Percentiles rank a stretch among this genome's conserved stretches.
Evolutionary conservation across 2,113 vertebrate genomes (phyloP).

Genomic region (Rallus limicola): DNA sequence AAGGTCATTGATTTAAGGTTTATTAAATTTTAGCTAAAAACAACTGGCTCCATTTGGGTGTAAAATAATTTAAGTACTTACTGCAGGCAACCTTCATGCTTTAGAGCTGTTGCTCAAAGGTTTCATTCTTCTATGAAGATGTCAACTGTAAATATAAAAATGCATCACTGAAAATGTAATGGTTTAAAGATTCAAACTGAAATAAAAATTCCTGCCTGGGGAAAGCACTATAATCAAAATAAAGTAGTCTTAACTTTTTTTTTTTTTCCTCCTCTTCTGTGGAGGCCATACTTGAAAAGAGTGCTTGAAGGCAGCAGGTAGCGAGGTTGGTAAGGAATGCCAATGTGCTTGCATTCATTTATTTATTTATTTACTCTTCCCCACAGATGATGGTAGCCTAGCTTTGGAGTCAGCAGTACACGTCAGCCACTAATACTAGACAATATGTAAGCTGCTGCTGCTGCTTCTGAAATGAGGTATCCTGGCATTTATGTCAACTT

Average conservation of each 20-base stretch:
- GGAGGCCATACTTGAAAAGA: slow-evolving; percentile 22
- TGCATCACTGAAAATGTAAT: slow-evolving; percentile 78
- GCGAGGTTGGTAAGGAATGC: neutral
- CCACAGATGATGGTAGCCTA: neutral
- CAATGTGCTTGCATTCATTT: neutral
- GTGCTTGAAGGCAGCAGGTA: slow-evolving; percentile 32
- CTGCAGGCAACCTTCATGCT: slow-evolving; percentile 78
- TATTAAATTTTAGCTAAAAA: slow-evolving; percentile 83
- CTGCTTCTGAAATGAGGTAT: neutral
- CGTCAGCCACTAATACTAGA: neutral
- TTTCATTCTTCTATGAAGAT: slow-evolving; percentile 79
- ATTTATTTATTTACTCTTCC: neutral
- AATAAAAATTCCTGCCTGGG: slow-evolving; percentile 80
- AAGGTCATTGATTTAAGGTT: slow-evolving; percentile 80
- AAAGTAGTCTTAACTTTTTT: slow-evolving; percentile 66
- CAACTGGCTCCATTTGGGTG: slow-evolving; percentile 77
- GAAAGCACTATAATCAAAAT: slow-evolving; percentile 75
- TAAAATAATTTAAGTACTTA: slow-evolving; percentile 79
- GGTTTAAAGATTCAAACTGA: slow-evolving; percentile 76
- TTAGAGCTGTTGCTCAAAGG: slow-evolving; percentile 72
- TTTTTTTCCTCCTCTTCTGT: neutral
- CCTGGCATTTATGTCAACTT: slow-evolving; percentile 37
- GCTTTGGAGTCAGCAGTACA: neutral
- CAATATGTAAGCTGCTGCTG: neutral
- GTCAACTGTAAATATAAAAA: slow-evolving; percentile 84